Evolutionary conservation across 2,888 invertebrate species (phyloP).

Genomic region (Meiosimyza platycephala): DNA sequence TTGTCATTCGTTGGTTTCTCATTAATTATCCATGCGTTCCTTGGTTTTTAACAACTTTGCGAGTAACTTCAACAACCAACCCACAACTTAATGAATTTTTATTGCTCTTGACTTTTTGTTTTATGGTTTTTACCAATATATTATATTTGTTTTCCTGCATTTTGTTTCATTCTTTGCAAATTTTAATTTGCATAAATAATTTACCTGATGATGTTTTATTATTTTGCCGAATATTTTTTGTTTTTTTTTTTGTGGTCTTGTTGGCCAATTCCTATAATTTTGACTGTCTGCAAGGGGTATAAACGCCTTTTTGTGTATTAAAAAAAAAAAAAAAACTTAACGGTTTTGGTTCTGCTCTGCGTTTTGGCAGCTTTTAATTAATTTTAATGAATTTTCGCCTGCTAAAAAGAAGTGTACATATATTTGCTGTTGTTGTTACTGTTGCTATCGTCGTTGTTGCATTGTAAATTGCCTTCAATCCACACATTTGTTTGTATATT

Average conservation of each 20-base stretch:
- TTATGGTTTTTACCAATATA: not conserved
- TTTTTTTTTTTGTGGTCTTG: not conserved
- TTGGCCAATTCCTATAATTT: constrained; percentile 1
- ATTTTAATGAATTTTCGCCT: too few species aligned
- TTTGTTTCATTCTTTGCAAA: constrained; percentile 2
- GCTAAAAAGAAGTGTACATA: too few species aligned
- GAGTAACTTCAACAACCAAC: not conserved
- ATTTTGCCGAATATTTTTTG: not conserved
- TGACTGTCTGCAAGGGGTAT: not conserved
- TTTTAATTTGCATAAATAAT: constrained; percentile 35
- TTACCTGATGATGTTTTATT: constrained; percentile 31
- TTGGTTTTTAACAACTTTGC: not conserved
- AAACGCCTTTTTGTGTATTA: not conserved
- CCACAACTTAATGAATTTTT: not conserved
- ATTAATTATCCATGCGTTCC: constrained; percentile 28
- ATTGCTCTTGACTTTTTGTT: not conserved
- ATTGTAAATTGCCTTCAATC: too few species aligned
- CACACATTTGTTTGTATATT: too few species aligned
- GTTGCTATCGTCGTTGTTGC: too few species aligned
- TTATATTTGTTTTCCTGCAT: not conserved
- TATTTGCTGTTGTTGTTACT: too few species aligned
- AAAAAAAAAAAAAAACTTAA: too few species aligned
- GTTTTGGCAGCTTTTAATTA: too few species aligned
- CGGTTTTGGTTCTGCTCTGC: too few species aligned
- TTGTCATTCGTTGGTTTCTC: constrained; percentile 21